A percentile compares a stretch with the other conserved stretches of the same genome.
Evolutionary conservation across 2,888 invertebrate species (phyloP).

Genomic region (Phengaris arion): DNA sequence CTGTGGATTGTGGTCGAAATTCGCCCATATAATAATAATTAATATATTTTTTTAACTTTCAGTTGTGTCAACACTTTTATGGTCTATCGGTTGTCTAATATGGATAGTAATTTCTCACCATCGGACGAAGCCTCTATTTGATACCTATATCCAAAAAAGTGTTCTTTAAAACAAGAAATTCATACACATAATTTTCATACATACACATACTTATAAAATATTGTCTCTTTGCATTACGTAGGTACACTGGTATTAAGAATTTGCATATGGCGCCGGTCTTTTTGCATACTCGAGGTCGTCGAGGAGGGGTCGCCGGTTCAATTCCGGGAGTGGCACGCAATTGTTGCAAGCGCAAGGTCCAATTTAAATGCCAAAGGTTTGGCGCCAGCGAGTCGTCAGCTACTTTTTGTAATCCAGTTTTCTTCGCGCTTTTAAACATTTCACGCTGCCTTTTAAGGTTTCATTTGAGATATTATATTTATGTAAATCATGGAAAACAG

Average conservation of each 20-base stretch:
- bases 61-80: no score
- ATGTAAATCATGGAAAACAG: neutral
- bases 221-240: neutral
- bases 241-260: neutral
- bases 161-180: no score
- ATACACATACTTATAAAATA: neutral
- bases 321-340: conserved; percentile 70
- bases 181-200: neutral
- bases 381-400: conserved; percentile 57
- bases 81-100: no score
- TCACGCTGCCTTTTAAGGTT: conserved; percentile 44
- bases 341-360: conserved; percentile 57
- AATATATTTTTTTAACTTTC: no score
- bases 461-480: conserved; percentile 36
- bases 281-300: conserved; percentile 52
- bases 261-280: neutral
- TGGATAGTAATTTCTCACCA: no score
- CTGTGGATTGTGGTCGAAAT: neutral
- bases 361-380: conserved; percentile 66
- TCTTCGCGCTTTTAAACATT: conserved; percentile 50
- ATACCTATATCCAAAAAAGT: no score
- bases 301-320: conserved; percentile 50
- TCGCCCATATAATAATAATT: no score
- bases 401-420: conserved; percentile 31
- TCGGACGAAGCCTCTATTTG: no score